A percentile compares a stretch with the other conserved stretches of the same genome.
Conservation (phyloP, 2,888 invertebrate genomes). For the Mamestra brassicae region DNA sequence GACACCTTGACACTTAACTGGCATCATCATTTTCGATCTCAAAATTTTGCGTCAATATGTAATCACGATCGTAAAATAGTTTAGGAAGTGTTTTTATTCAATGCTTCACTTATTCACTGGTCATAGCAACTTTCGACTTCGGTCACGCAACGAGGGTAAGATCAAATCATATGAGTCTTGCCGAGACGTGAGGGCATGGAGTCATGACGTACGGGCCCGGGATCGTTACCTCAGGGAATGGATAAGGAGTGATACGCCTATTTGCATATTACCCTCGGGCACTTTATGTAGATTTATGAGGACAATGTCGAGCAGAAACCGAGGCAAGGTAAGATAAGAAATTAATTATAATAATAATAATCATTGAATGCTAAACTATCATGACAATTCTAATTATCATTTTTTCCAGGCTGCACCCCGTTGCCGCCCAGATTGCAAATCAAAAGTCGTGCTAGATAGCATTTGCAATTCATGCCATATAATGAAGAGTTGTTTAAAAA, state of each 20-base stretch:
- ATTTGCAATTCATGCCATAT: constrained; percentile 82
- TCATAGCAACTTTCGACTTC: constrained; percentile 71
- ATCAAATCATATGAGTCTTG: constrained; percentile 90
- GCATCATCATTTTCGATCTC: constrained; percentile 59
- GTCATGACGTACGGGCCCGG: constrained; percentile 80
- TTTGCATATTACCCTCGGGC: constrained; percentile 77
- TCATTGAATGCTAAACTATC: not conserved
- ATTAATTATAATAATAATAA: not conserved
- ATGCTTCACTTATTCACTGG: constrained; percentile 75
- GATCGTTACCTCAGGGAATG: constrained; percentile 84
- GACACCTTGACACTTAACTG: constrained; percentile 14
- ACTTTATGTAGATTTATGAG: constrained; percentile 75
- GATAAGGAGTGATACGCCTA: constrained; percentile 85
- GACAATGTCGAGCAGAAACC: constrained; percentile 78
- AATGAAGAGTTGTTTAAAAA: constrained; percentile 81
- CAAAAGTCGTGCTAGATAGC: constrained; percentile 82
- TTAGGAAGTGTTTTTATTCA: constrained; percentile 68
- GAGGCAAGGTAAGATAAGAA: constrained; percentile 73
- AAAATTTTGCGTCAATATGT: constrained; percentile 77
- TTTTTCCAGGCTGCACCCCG: constrained; percentile 75
- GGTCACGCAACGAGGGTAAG: constrained; percentile 88
- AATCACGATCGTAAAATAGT: constrained; percentile 57
- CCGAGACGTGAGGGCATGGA: constrained; percentile 90
- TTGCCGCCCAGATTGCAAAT: constrained; percentile 85
- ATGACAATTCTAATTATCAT: constrained; percentile 12